Percentiles rank a stretch among this genome's conserved stretches.
Conservation (phyloP, 2,797 vertebrate genomes). For the Nyctalus aviator region DNA sequence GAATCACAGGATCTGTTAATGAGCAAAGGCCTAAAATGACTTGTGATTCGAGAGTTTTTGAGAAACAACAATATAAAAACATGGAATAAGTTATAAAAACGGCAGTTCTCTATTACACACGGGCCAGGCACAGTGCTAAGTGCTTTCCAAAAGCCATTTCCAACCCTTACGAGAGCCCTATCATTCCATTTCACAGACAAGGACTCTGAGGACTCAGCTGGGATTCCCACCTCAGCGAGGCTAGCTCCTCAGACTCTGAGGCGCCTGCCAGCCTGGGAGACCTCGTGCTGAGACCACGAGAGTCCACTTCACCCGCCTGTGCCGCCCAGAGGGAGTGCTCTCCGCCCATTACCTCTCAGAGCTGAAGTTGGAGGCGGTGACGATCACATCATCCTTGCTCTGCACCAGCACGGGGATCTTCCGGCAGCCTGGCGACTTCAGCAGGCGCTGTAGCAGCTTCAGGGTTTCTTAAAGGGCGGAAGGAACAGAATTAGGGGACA, state of each 20-base stretch:
- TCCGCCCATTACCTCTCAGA: conserved; percentile 93
- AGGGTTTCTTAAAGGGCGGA: conserved; percentile 93
- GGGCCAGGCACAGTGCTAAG: background rate
- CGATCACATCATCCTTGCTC: conserved; percentile 98
- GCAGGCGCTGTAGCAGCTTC: conserved; percentile 96
- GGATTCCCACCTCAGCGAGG: background rate
- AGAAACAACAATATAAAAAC: background rate
- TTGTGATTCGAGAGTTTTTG: background rate
- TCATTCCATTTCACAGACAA: background rate
- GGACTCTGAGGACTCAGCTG: background rate
- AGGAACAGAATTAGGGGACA: conserved; percentile 85
- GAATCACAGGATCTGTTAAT: background rate
- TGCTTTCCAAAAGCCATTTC: background rate
- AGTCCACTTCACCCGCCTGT: background rate
- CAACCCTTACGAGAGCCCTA: background rate
- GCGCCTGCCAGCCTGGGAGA: background rate
- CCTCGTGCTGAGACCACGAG: background rate
- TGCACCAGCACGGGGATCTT: conserved; percentile 98
- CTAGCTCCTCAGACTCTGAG: background rate
- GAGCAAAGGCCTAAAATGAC: background rate
- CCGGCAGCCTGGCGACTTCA: conserved; percentile 98
- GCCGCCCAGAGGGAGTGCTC: conserved; percentile 1
- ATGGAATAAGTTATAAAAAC: background rate
- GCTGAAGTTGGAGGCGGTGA: conserved; percentile 98
- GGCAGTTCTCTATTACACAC: background rate